Percentiles rank a stretch among this genome's conserved stretches.
These are phyloP conservation scores for Steinernema feltiae DNA, from an alignment of 1,140 invertebrate genomes.

Conservation along the genomic window DNA sequence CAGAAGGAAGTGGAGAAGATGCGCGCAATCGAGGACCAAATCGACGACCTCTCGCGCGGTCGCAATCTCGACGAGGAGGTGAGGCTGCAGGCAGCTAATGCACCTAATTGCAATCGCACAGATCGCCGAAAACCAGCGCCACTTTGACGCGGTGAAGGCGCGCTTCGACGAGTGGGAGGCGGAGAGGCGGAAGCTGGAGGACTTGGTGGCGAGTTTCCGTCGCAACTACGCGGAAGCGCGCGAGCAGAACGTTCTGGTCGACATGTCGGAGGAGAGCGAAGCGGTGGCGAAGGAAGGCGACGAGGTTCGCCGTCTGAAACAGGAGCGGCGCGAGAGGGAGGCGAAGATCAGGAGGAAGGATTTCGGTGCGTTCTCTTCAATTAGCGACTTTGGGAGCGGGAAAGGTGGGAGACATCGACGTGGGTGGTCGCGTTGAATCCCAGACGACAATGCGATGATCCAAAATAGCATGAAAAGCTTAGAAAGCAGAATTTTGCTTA, in stretches of 20 bases:
- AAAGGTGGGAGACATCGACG: no score
- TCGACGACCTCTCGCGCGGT: conserved; percentile 23
- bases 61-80: background rate
- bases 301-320: no score
- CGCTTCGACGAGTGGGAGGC: background rate
- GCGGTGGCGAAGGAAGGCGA: no score
- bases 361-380: no score
- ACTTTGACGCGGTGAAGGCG: background rate
- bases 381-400: no score
- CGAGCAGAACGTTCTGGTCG: background rate
- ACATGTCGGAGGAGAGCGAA: no score
- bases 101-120: conserved; percentile 21
- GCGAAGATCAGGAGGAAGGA: no score
- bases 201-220: conserved; percentile 10
- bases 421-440: no score
- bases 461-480: no score
- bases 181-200: conserved; percentile 14
- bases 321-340: no score
- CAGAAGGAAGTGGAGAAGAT: conserved; percentile 26
- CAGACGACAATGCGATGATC: no score
- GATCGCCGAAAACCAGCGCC: background rate
- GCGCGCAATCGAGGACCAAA: conserved; percentile 22
- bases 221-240: background rate
- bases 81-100: conserved; percentile 39
- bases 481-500: no score